A percentile compares a stretch with the other conserved stretches of the same genome.
Conservation (phyloP, 2,113 vertebrate genomes). For the Chelonoidis abingdonii region DNA sequence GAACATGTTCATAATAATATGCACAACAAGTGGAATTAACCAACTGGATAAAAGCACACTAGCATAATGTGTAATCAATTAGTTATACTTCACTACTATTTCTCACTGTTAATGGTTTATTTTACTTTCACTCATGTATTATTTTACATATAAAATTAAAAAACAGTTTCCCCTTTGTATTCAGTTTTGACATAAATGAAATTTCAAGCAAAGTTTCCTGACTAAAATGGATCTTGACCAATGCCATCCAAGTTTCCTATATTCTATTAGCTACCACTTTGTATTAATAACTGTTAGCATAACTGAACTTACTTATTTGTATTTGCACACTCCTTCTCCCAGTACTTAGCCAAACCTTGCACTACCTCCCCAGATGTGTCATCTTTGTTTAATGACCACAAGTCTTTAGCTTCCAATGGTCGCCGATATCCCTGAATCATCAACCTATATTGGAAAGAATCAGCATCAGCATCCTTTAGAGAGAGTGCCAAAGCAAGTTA, state of each 20-base stretch:
- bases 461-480: neutral
- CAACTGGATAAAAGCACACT: neutral
- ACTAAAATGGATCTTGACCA: neutral
- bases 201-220: neutral
- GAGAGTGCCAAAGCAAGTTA: neutral
- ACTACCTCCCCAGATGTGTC: constrained; percentile 89
- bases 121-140: neutral
- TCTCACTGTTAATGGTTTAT: neutral
- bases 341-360: constrained; percentile 85
- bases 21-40: neutral
- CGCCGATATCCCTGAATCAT: constrained; percentile 88
- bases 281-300: neutral
- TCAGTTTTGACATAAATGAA: neutral
- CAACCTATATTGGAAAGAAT: constrained; percentile 79
- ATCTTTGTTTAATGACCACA: constrained; percentile 93
- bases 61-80: neutral
- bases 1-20: neutral
- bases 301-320: constrained; percentile 85
- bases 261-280: neutral
- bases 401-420: constrained; percentile 90
- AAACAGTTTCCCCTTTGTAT: neutral
- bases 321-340: constrained; percentile 89
- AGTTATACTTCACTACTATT: no score
- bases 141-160: neutral
- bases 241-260: neutral